These are phyloP conservation scores for Platyrinchus mystaceus DNA, from an alignment of 2,797 vertebrate genomes.

Conservation along the genomic window DNA sequence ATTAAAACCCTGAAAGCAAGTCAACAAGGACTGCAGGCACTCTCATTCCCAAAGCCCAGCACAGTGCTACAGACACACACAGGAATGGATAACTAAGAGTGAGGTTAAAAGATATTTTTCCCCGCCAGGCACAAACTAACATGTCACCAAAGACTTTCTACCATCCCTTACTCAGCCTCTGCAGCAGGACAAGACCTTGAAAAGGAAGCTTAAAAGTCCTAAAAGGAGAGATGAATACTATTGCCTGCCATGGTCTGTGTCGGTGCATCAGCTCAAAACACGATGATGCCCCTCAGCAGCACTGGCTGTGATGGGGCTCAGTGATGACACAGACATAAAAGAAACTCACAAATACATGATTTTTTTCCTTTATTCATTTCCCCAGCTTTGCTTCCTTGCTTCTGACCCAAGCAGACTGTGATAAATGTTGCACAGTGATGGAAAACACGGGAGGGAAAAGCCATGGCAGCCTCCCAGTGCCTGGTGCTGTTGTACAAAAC, in stretches of 20 bases:
- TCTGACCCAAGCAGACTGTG: background rate
- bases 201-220: background rate
- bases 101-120: background rate
- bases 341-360: background rate
- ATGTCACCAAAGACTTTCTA: background rate
- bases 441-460: background rate
- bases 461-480: background rate
- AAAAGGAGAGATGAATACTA: background rate
- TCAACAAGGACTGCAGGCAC: background rate
- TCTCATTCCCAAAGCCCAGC: background rate
- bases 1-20: slow-evolving; percentile 18
- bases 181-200: background rate
- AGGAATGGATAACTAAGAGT: background rate
- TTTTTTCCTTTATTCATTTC: background rate
- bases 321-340: background rate
- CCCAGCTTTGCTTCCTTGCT: background rate
- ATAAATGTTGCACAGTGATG: background rate
- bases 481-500: background rate
- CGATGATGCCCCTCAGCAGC: background rate
- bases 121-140: background rate
- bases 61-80: background rate
- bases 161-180: background rate
- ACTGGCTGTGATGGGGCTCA: background rate
- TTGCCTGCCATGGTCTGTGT: background rate
- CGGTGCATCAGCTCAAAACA: background rate